Base-by-base conservation (phyloP, 1,140 invertebrate species). In the Anoplolepis gracilipes region DNA sequence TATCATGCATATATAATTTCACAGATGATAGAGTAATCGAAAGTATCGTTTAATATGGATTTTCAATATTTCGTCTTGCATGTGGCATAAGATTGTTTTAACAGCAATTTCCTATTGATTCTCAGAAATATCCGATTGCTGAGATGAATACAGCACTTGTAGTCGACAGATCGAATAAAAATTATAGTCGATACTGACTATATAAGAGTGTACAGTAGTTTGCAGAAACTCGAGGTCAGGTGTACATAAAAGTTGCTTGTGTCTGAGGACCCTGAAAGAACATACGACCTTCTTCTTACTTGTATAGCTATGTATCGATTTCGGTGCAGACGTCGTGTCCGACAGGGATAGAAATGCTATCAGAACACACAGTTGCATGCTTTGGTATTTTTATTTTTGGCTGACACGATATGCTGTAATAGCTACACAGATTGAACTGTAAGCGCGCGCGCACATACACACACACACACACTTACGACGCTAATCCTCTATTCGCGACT, bases 291-390 rank as follows among this genome's bases (percentile, higher is more conserved):
- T 82, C 67, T 53, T 82, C 62, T 25, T 82, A 53, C 61, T 67
- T 36, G 53, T 59, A 59, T 61, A 49, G 36, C 62, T 81, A 73
- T 46, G 78, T 82, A 82, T 82, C 78, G 78, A 82, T 82, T 67
- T 61, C 33, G 55, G 67, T 82, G 78, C 78, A 82, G 78, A 73
- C 78, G 67, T 72, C 67, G 77, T 65, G 77, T 36, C 22, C 16
- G 78, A 59, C 67, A 59, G 36, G 53, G 33, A 59, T 59, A 42
- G 78, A 59, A 82, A 81, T 25, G 65, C 53, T 81, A 72, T 59
- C 36, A 28, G 67, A 25, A 73, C 46, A 36, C 65, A n/a, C 8
- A 73, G 36, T 72, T 72, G 67, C 78, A 59, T 73, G 78, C 36
- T 25, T 25, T 13, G 36, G 7, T 25, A 46, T 53, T 82, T 72